Conservation (phyloP, 2,888 invertebrate species). For the Epirrhoe tristata region DNA sequence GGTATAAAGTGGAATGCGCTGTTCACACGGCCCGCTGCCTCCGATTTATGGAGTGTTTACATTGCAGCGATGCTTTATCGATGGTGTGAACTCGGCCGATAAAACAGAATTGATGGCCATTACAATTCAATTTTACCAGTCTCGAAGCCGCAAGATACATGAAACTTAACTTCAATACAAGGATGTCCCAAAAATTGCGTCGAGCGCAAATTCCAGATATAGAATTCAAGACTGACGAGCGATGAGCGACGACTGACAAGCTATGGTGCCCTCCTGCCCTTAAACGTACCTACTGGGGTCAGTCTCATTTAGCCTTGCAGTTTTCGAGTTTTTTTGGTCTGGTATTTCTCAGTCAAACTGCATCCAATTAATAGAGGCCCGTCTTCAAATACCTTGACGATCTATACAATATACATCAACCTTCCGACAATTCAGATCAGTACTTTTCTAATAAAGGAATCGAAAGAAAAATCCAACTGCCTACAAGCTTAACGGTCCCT, state of each 20-base stretch:
- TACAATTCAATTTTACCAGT: constrained; percentile 16
- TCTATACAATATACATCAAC: not conserved
- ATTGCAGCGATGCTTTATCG: constrained; percentile 37
- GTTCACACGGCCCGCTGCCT: constrained; percentile 51
- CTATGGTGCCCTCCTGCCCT: too few relatives aligned
- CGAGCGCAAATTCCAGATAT: too few relatives aligned
- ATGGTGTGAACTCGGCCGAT: constrained; percentile 32
- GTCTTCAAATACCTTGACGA: too few relatives aligned
- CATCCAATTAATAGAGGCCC: too few relatives aligned
- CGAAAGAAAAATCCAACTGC: not conserved
- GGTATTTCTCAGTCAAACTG: too few relatives aligned
- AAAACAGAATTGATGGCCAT: constrained; percentile 27
- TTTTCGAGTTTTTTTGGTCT: too few relatives aligned
- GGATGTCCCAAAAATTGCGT: too few relatives aligned
- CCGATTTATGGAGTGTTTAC: constrained; percentile 47
- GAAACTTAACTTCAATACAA: too few relatives aligned
- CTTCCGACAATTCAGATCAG: not conserved
- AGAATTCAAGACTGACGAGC: too few relatives aligned
- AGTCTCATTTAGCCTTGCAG: too few relatives aligned
- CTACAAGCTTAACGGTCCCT: not conserved
- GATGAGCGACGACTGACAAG: too few relatives aligned
- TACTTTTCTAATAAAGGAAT: not conserved
- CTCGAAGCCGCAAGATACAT: not conserved
- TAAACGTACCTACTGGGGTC: too few relatives aligned
- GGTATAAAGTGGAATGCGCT: constrained; percentile 60